Percentiles rank a stretch among this genome's conserved stretches.
phyloP scores from a whole-genome alignment of 2,113 vertebrate genomes.

The Trichomycterus rosablanca region DNA sequence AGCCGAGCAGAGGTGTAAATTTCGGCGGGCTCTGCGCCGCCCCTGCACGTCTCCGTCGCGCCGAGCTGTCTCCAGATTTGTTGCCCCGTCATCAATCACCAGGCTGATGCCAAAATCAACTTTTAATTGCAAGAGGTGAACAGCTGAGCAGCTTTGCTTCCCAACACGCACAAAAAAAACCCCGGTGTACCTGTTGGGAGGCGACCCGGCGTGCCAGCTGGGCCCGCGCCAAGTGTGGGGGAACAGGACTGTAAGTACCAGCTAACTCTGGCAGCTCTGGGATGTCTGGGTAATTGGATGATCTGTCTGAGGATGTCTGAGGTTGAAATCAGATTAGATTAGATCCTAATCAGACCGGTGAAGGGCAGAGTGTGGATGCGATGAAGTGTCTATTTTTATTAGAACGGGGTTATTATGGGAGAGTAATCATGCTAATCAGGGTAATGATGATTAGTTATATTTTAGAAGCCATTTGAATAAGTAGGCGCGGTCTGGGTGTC shows the following conservation, averaged over 20 bases:
- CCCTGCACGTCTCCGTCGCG: background rate
- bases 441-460: no score
- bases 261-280: constrained; percentile 21
- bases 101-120: constrained; percentile 49
- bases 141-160: constrained; percentile 45
- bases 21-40: background rate
- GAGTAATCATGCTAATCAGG: no score
- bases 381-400: no score
- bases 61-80: constrained; percentile 38
- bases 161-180: constrained; percentile 16
- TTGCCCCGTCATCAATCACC: constrained; percentile 56
- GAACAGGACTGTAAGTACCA: constrained; percentile 4
- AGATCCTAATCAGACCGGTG: no score
- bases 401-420: no score
- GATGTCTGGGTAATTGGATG: background rate
- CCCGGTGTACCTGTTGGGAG: constrained; percentile 18
- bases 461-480: no score
- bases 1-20: background rate
- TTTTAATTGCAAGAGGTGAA: constrained; percentile 59
- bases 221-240: constrained; percentile 6
- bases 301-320: background rate
- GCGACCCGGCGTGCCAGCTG: constrained; percentile 15
- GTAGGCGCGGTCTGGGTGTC: no score
- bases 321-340: background rate
- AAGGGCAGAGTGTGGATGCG: no score